phyloP scores from a whole-genome alignment of 2,797 vertebrate genomes.

The Sebastes umbrosus region DNA sequence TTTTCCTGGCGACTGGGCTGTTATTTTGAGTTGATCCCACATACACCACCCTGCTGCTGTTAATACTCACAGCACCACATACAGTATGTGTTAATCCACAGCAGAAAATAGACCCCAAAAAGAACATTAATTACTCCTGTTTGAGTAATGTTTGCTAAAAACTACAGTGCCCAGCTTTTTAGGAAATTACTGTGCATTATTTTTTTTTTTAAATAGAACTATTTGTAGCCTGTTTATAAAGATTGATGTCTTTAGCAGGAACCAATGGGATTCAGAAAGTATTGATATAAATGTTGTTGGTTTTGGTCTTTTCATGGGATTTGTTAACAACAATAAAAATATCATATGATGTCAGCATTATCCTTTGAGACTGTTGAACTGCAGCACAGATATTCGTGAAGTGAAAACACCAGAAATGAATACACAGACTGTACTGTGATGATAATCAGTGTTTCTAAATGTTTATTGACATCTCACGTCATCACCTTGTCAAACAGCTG shows the following conservation, averaged over 20 bases:
- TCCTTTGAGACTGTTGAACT: not conserved
- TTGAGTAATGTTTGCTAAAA: not conserved
- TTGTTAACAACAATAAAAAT: not conserved
- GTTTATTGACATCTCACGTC: conserved; percentile 21
- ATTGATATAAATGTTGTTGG: too few species aligned
- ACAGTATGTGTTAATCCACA: not conserved
- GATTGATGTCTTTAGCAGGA: not conserved
- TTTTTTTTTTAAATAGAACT: not conserved
- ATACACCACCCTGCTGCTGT: not conserved
- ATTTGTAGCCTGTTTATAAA: not conserved
- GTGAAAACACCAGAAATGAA: not conserved
- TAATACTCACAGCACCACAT: not conserved
- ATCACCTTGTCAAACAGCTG: conserved; percentile 13
- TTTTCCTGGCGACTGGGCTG: too few species aligned
- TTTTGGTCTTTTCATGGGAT: not conserved
- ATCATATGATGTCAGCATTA: not conserved
- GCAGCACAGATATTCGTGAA: not conserved
- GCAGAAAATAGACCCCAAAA: too few species aligned
- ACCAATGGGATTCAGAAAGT: not conserved
- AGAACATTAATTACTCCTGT: not conserved
- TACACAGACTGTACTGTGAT: not conserved
- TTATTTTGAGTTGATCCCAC: not conserved
- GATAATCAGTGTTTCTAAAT: conserved; percentile 27
- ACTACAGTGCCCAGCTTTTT: not conserved
- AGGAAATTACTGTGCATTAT: not conserved